Conservation (phyloP, 1,140 invertebrate species). For the Eubasilissa regina region DNA sequence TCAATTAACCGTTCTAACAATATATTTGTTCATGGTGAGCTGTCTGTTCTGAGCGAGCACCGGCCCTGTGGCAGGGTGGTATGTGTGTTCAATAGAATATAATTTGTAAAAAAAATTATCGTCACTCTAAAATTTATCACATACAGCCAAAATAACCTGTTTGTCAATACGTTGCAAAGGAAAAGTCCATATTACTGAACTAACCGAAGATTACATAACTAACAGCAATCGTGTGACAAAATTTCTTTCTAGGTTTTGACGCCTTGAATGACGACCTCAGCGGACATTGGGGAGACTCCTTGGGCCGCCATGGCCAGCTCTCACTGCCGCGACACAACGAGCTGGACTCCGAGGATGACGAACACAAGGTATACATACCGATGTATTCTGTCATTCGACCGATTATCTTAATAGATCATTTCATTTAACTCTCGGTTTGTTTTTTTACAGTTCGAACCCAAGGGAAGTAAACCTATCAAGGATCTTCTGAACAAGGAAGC, state of each 20-base stretch:
- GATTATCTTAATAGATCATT: neutral
- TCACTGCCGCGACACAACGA: slow-evolving; percentile 61
- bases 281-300: slow-evolving; percentile 70
- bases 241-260: slow-evolving; percentile 66
- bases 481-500: slow-evolving; percentile 57
- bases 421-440: neutral
- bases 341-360: slow-evolving; percentile 62
- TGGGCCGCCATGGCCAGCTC: slow-evolving; percentile 64
- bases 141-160: too few species aligned
- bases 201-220: too few species aligned
- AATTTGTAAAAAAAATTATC: too few species aligned
- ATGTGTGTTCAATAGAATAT: too few species aligned
- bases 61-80: too few species aligned
- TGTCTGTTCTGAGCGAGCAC: too few species aligned
- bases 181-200: too few species aligned
- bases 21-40: too few species aligned
- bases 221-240: too few species aligned
- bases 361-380: slow-evolving; percentile 53
- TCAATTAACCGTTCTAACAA: too few species aligned
- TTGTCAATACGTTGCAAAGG: too few species aligned
- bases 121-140: too few species aligned
- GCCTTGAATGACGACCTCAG: slow-evolving; percentile 70
- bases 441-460: slow-evolving; percentile 17
- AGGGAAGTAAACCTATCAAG: slow-evolving; percentile 51
- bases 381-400: neutral